Evolutionary conservation across 2,888 invertebrate genomes (phyloP), one percentile per base, ranked within the genome.

Genomic region (Nemotelus pantherinus): DNA sequence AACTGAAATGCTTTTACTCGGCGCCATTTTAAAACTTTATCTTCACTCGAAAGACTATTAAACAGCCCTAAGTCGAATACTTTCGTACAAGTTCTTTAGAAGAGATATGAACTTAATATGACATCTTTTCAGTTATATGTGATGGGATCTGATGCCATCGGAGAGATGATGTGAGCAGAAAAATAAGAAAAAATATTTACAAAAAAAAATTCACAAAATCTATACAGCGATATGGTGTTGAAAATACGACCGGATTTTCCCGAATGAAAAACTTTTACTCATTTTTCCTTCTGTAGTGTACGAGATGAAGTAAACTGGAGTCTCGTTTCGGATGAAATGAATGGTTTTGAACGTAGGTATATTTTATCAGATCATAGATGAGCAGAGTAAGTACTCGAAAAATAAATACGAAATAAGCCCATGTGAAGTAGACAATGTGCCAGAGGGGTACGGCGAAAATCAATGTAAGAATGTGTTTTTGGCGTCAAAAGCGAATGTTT

Each of bases 31-130:
- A 67, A 67, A 67, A 67, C 67, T 67, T 67, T 67, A 67, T 67
- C 67, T 67, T 67, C 67, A 25, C 25, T 67, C 39, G 48, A 67
- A 67, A 67, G 67, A 67, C 67, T 67, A 67, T 67, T 67, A 67
- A 67, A 67, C 67, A 67, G 67, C 67, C 67, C 50, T 67, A 67
- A 67, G 67, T 67, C 67, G 67, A 67, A 67, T 67, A 67, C 67
- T 67, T 67, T 67, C 67, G 48, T 48, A 67, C 47, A 67, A 67
- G 48, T 57, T 57, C 57, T 67, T 67, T 67, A 67, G 47, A 67
- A 67, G 25, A 25, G 67, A 67, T 67, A 67, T 67, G 67, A 67
- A 67, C 67, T 67, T 67, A 67, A 67, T 67, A 67, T 67, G 67
- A 67, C 67, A 67, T 67, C 67, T 67, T 45, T 67, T 57, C 57